Base-by-base conservation (phyloP, 2,888 invertebrate genomes). In the Tenthredo amoena region DNA sequence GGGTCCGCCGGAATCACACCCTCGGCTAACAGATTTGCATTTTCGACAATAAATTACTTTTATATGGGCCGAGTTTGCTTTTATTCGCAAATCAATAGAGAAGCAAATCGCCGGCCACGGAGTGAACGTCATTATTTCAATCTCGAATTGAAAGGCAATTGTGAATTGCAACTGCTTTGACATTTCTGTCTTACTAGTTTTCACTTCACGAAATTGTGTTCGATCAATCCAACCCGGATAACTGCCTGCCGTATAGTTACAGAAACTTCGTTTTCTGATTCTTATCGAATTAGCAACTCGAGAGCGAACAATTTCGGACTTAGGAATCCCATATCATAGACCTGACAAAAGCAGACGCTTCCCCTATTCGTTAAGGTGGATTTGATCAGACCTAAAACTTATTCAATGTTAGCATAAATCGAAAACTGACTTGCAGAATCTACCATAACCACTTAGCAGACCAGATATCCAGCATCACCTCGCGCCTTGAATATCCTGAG, bases 1-100 rank as follows among this genome's bases (percentile, higher is more conserved):
- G 18, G 55, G n/a, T 77, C n/a, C 50, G 18, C 55, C 77, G 18
- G 31, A 77, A 77, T 77, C 55, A 34, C 55, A 15, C 74, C 40
- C 43, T 55, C 31, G n/a, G 50, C 34, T 21, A 74, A 40, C 40
- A 74, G 47, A 77, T 77, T 55, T 55, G 18, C 50, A 77, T 55
- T 77, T 26, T 47, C 50, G 7, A n/a, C 74, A 10, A 21, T n/a
- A 21, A 74, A 40, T 74, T 21, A 43, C 74, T 74, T 43, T 74
- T 74, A 21, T 40, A 74, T 15, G 43, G 21, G 74, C n/a, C 10
- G 37, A 21, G 12, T 43, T 74, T 21, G 21, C 12, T 43, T 43
- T 15, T 9, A 26, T 10, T 74, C 26, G 68, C 34, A 18, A 34
- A 68, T 34, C 34, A 34, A 10, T 12, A 34, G 34, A 68, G 34